A percentile compares a stretch with the other conserved stretches of the same genome.
phyloP scores from a whole-genome alignment of 1,140 invertebrate species.

The Drosophila saltans region DNA sequence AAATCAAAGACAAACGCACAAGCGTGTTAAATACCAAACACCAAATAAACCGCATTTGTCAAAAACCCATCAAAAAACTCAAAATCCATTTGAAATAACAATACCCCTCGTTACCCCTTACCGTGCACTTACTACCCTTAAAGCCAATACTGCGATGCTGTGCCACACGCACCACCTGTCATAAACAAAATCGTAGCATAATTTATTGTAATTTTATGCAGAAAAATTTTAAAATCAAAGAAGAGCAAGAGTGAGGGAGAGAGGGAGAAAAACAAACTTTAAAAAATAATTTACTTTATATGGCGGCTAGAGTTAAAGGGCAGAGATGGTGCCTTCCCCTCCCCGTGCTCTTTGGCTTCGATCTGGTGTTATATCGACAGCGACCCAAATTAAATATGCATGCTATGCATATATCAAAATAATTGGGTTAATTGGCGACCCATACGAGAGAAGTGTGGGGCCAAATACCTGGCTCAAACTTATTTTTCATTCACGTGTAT shows the following conservation, averaged over 20 bases:
- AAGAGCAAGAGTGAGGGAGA: not conserved
- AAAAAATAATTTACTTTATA: slow-evolving; percentile 35
- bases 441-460: slow-evolving; percentile 25
- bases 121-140: too few relatives aligned
- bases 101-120: slow-evolving; percentile 1
- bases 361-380: slow-evolving; percentile 19
- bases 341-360: not conserved
- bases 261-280: slow-evolving; percentile 33
- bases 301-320: not conserved
- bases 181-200: slow-evolving; percentile 68
- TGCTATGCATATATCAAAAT: slow-evolving; percentile 73
- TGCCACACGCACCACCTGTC: slow-evolving; percentile 64
- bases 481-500: slow-evolving; percentile 33
- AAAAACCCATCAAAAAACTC: slow-evolving; percentile 22
- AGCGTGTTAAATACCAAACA: slow-evolving; percentile 50
- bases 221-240: slow-evolving; percentile 41
- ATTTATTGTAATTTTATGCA: slow-evolving; percentile 73
- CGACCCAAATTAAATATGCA: slow-evolving; percentile 66
- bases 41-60: slow-evolving; percentile 52
- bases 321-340: not conserved
- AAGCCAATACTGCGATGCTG: not conserved
- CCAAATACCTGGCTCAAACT: slow-evolving; percentile 27
- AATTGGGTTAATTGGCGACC: slow-evolving; percentile 72
- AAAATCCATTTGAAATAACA: slow-evolving; percentile 31
- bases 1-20: slow-evolving; percentile 19